A percentile compares a stretch with the other conserved stretches of the same genome.
Evolutionary conservation across 1,140 invertebrate species (phyloP).

Genomic region (Branchinecta lynchi): DNA sequence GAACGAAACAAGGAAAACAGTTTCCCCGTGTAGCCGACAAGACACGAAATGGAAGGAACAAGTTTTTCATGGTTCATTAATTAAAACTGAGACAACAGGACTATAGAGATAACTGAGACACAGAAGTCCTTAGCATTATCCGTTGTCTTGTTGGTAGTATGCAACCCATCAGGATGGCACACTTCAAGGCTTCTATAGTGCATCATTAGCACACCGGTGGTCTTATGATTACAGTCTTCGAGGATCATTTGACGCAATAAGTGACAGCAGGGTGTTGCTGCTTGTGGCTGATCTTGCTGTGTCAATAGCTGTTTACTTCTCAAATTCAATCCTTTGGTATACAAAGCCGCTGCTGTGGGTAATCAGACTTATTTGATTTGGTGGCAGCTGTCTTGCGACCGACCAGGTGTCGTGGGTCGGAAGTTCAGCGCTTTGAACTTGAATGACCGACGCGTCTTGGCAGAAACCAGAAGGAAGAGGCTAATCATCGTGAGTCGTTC

Average conservation of each 20-base stretch:
- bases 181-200: not conserved
- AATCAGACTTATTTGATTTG: not conserved
- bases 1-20: no score
- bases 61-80: no score
- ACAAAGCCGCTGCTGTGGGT: not conserved
- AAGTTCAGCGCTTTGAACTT: not conserved
- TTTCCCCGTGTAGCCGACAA: no score
- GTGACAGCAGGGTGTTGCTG: not conserved
- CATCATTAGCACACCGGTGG: not conserved
- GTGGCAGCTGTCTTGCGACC: not conserved
- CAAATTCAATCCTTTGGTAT: constrained; percentile 6
- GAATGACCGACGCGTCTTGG: not conserved
- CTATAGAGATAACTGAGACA: no score
- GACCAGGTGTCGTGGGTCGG: not conserved
- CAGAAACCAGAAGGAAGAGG: not conserved
- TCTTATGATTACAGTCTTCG: not conserved
- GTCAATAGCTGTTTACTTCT: constrained; percentile 11
- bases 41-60: no score
- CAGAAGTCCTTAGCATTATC: no score
- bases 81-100: no score
- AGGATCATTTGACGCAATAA: constrained; percentile 11
- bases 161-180: not conserved
- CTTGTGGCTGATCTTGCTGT: constrained; percentile 6
- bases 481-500: no score
- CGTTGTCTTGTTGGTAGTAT: no score